Evolutionary conservation across 2,888 invertebrate genomes (phyloP).

Genomic region (Orchestes rusci): DNA sequence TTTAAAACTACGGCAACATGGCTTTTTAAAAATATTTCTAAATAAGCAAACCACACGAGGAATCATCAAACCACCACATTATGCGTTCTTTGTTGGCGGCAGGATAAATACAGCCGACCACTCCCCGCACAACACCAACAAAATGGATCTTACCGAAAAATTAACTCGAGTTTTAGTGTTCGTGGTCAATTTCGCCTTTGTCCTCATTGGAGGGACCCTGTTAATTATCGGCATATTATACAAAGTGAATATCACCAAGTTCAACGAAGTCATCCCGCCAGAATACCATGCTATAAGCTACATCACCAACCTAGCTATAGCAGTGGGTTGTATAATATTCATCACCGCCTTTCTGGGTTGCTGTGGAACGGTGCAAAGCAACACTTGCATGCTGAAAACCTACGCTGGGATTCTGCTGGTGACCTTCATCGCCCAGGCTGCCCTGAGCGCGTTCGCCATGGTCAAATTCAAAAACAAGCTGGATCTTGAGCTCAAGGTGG

Average conservation of each 20-base stretch:
- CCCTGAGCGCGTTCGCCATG: neutral
- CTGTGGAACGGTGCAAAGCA: constrained; percentile 9
- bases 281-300: constrained; percentile 4
- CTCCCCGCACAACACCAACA: too few relatives aligned
- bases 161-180: neutral
- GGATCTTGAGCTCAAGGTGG: neutral
- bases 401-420: neutral
- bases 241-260: neutral
- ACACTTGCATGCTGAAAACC: constrained; percentile 7
- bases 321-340: constrained; percentile 10
- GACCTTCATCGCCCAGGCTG: neutral
- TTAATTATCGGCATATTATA: neutral
- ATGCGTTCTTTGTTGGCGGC: too few relatives aligned
- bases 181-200: neutral
- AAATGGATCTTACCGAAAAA: neutral
- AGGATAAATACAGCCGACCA: too few relatives aligned
- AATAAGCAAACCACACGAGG: too few relatives aligned
- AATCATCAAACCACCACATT: too few relatives aligned
- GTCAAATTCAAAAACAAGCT: neutral
- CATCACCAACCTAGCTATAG: constrained; percentile 3
- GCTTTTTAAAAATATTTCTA: too few relatives aligned
- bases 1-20: too few relatives aligned
- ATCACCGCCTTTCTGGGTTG: constrained; percentile 14
- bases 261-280: constrained; percentile 3
- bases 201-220: neutral